phyloP scores from a whole-genome alignment of 2,888 invertebrate genomes.

The Aphidoletes aphidimyza region DNA sequence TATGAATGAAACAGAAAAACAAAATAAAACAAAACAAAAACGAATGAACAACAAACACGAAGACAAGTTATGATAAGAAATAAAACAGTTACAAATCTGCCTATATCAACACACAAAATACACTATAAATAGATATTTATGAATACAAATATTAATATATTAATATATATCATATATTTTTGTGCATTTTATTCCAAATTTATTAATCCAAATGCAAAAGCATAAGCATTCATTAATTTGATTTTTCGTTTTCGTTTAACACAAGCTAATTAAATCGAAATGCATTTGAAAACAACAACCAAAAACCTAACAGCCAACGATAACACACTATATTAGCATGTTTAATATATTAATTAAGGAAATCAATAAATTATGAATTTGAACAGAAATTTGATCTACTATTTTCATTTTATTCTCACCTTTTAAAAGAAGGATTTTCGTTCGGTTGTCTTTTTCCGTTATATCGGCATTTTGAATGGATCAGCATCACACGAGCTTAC shows the following conservation, averaged over 20 bases:
- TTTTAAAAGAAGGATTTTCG: too few species aligned
- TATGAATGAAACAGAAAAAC: conserved; percentile 10
- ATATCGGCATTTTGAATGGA: too few species aligned
- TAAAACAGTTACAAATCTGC: conserved; percentile 22
- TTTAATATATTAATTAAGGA: too few species aligned
- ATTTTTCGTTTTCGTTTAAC: too few species aligned
- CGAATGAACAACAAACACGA: too few species aligned
- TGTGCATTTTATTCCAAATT: conserved; percentile 20
- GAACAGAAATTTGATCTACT: too few species aligned
- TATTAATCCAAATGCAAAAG: not conserved
- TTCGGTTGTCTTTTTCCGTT: too few species aligned
- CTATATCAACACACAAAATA: conserved; percentile 15
- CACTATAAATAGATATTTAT: not conserved
- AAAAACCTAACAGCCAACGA: not conserved
- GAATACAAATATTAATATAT: not conserved
- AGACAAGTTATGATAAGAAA: not conserved
- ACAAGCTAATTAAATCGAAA: too few species aligned
- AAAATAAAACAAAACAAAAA: not conserved
- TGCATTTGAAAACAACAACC: not conserved
- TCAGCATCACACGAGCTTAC: too few species aligned
- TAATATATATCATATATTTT: not conserved
- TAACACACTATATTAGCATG: too few species aligned
- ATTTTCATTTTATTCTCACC: too few species aligned
- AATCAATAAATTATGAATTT: too few species aligned
- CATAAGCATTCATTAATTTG: not conserved